phyloP scores from a whole-genome alignment of 1,140 invertebrate species.

The Cydia amplana region DNA sequence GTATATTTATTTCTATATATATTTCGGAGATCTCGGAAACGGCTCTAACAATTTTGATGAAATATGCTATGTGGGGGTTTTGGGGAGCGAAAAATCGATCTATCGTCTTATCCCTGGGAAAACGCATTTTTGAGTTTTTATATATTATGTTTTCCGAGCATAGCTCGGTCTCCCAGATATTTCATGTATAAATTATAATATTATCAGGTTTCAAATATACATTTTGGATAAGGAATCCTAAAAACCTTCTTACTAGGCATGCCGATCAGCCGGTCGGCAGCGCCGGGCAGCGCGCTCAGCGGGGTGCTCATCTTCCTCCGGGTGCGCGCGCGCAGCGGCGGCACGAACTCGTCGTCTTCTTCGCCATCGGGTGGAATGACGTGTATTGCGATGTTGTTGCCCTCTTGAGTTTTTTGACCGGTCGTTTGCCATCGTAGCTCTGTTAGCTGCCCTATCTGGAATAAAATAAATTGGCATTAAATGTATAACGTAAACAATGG shows the following conservation, averaged over 20 bases:
- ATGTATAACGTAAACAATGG: neutral
- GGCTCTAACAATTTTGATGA: too few relatives aligned
- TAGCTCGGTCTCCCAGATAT: too few relatives aligned
- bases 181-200: too few relatives aligned
- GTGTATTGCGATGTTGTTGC: constrained; percentile 71
- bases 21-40: too few relatives aligned
- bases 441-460: constrained; percentile 69
- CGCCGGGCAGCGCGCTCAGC: constrained; percentile 52
- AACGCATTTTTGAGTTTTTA: too few relatives aligned
- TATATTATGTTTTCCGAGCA: too few relatives aligned
- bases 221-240: neutral
- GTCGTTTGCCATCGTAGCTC: constrained; percentile 57
- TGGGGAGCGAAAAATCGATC: too few relatives aligned
- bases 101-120: too few relatives aligned
- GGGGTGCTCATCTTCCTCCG: constrained; percentile 71
- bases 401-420: constrained; percentile 48
- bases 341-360: constrained; percentile 65
- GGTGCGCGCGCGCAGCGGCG: constrained; percentile 58
- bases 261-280: constrained; percentile 47
- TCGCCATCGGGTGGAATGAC: constrained; percentile 73
- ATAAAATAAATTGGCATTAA: constrained; percentile 36
- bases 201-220: too few relatives aligned
- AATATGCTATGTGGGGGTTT: too few relatives aligned
- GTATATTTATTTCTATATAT: too few relatives aligned
- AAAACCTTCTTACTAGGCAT: constrained; percentile 45